Percentiles rank a stretch among this genome's conserved stretches.
Conservation (phyloP, 64 coral and sea anemone genomes). For the Pachyseris speciosa region DNA sequence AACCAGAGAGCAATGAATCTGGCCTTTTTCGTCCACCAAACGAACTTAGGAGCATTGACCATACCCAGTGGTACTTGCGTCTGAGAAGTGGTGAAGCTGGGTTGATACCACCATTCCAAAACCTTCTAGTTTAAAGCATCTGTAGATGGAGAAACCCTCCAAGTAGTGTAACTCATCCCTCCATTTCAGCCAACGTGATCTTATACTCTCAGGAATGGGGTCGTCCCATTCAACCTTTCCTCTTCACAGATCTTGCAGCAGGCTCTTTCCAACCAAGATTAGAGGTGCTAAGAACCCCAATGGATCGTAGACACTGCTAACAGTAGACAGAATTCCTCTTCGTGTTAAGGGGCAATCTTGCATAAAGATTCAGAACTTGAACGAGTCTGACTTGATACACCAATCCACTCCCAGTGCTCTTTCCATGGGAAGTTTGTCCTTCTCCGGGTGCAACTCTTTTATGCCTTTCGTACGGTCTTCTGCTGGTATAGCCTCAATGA, state of each 20-base stretch:
- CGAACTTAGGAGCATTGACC: not conserved
- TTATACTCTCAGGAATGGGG: not conserved
- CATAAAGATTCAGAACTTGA: slow-evolving; percentile 22
- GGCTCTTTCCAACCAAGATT: not conserved
- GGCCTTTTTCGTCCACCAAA: not conserved
- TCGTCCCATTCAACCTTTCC: slow-evolving; percentile 16
- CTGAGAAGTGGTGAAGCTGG: slow-evolving; percentile 31
- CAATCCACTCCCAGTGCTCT: slow-evolving; percentile 29
- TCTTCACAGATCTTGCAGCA: slow-evolving; percentile 35
- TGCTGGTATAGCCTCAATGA: not conserved
- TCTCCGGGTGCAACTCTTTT: not conserved
- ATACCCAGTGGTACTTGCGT: slow-evolving; percentile 24
- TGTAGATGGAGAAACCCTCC: not conserved
- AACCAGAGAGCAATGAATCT: slow-evolving; percentile 5
- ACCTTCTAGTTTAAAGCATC: slow-evolving; percentile 40
- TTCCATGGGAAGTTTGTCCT: slow-evolving; percentile 11
- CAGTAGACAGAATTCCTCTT: slow-evolving; percentile 39
- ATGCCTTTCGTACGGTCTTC: slow-evolving; percentile 4
- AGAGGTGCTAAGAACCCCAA: slow-evolving; percentile 7
- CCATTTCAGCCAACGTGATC: not conserved
- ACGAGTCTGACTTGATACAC: slow-evolving; percentile 1
- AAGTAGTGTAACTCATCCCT: not conserved
- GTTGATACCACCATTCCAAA: slow-evolving; percentile 14
- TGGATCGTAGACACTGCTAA: slow-evolving; percentile 9
- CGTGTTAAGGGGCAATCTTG: slow-evolving; percentile 33